Percentiles rank a stretch among this genome's conserved stretches.
phyloP scores from a whole-genome alignment of 2,113 vertebrate genomes.

The Oceanodroma tethys region DNA sequence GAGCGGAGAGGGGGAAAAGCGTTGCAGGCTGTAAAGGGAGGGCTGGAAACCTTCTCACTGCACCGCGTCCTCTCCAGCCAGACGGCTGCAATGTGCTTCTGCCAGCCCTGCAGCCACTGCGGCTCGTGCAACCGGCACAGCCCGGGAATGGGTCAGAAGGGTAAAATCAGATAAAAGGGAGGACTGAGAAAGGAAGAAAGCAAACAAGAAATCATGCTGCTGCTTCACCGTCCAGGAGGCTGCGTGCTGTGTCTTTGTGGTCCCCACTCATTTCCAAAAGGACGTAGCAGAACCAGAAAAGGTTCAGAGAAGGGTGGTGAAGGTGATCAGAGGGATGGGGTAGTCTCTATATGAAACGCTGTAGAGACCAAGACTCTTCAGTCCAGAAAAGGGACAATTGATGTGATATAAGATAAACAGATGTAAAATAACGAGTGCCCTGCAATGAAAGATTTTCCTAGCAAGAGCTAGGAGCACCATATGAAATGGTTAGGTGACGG shows the following conservation, averaged over 20 bases:
- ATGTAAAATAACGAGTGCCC: not conserved
- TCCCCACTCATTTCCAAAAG: not conserved
- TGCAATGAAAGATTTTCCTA: not conserved
- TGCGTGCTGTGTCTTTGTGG: not conserved
- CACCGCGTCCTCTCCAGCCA: not conserved
- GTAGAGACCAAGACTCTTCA: not conserved
- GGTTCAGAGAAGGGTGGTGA: not conserved
- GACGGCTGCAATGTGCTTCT: constrained; percentile 1
- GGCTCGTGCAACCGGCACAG: not conserved
- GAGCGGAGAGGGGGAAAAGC: not conserved
- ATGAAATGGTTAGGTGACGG: not conserved
- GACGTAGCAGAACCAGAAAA: not conserved
- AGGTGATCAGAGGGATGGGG: not conserved
- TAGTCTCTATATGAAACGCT: not conserved
- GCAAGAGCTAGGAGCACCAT: not conserved
- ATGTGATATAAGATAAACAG: not conserved
- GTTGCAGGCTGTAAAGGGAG: not conserved
- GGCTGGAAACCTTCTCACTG: not conserved
- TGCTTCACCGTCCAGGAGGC: not conserved
- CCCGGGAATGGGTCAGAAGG: not conserved
- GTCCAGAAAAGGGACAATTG: not conserved
- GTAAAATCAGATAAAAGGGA: not conserved
- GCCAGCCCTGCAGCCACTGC: not conserved
- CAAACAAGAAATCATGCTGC: fast-evolving
- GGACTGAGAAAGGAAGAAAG: not conserved